Base-by-base conservation (phyloP, 2,797 vertebrate genomes). In the Urosaurus nigricauda region DNA sequence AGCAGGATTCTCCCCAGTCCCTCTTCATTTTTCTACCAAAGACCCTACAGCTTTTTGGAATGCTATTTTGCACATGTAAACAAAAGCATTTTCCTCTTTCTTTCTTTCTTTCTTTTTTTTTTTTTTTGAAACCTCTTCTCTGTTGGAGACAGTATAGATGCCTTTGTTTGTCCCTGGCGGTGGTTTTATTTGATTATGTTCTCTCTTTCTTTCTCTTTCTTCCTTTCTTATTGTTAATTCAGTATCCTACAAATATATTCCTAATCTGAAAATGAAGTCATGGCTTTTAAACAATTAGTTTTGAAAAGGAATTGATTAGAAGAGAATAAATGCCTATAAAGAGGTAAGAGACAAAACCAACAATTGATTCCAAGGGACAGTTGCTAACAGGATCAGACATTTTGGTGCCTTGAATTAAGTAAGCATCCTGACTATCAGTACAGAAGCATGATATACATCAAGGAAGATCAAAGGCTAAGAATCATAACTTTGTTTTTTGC, bases 381-480 rank as follows among this genome's bases (percentile, higher is more conserved):
- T 94, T 97, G 96, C 96, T 97, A 95, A 97, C 96, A 86, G 94
- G 86, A 96, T 97, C 97, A 98, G 98, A 98, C 97, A 96, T 95
- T 93, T 95, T 94, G 98, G 96, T 97, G 98, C 97, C 98, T 97
- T 94, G 94, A 96, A 96, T 96, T 94, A 94, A 97, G 96, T 94
- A 94, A 97, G 96, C 94, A 95, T 96, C 89, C 96, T 95, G 90
- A 93, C 93, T 97, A 96, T 97, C 95, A 96, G 96, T 95, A 95
- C 92, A 95, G 96, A 96, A 97, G 97, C 92, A 95, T 96, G 91
- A 93, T 86, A 86, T 0, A 24, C 40, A 92, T 87, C 78, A 83
- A 88, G 60, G 84, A 86, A 91, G 90, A 94, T 93, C 85, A 96
- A 94, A 96, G 87, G 58, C 58, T 79, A 91, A 90, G 86, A 92